Evolutionary conservation across 2,888 invertebrate species (phyloP).

Genomic region (Sylvicola fuscatus): DNA sequence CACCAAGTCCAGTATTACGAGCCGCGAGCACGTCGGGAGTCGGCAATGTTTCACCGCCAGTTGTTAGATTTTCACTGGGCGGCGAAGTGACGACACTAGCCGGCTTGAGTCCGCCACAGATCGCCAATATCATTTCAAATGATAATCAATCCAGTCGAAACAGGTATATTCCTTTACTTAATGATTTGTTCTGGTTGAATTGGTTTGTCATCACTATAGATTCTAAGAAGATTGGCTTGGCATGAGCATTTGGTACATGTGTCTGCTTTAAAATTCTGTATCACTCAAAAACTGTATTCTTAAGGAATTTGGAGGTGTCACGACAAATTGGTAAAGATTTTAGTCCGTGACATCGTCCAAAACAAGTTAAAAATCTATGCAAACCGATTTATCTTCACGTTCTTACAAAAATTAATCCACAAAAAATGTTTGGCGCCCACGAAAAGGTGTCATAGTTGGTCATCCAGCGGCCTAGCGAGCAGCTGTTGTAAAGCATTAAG

Average conservation of each 20-base stretch:
- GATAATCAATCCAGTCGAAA: constrained; percentile 9
- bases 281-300: no score
- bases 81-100: constrained; percentile 10
- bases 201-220: neutral
- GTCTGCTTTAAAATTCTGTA: no score
- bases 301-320: no score
- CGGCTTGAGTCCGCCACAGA: constrained; percentile 6
- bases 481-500: constrained; percentile 22
- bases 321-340: no score
- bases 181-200: neutral
- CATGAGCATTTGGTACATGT: no score
- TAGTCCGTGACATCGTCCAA: no score
- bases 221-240: no score
- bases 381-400: no score
- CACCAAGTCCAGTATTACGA: constrained; percentile 4
- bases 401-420: constrained; percentile 2
- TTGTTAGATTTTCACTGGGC: constrained; percentile 10
- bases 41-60: constrained; percentile 6
- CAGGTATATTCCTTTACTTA: constrained; percentile 7
- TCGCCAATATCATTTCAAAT: constrained; percentile 6
- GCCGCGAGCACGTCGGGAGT: constrained; percentile 4
- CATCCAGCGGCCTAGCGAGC: constrained; percentile 5
- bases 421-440: constrained; percentile 1
- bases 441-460: constrained; percentile 12
- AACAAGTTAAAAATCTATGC: no score